Base-by-base conservation (phyloP, 2,888 invertebrate species). In the Drosophila koepferae region DNA sequence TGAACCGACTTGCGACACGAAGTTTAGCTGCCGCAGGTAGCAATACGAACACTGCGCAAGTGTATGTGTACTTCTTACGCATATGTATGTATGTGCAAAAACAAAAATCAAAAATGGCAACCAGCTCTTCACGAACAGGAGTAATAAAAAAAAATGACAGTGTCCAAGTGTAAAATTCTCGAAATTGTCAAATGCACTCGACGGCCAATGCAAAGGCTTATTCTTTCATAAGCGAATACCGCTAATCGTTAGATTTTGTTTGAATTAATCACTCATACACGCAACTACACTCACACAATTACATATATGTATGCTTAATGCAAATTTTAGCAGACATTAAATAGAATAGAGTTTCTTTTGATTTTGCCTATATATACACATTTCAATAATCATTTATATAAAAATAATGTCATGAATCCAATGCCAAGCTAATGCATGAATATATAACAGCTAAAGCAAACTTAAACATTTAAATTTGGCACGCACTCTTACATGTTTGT, bases 181-280 rank as follows among this genome's bases (percentile, higher is more conserved):
- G 9, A n/a, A n/a, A 46, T 23, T 23, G 7, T 1, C 2, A 8
- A 51, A 20, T 20, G 8, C 9, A 36, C 34, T 3, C 28, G 8
- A 16, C 7, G 7, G 14, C 7, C 7, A 28, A 28, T n/a, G 9
- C n/a, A 1, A 28, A 40, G 36, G 6, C 18, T 6, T 40, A 18
- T 46, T 44, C 10, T 9, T 14, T 5, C n/a, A 23, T 14, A 41
- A 18, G 34, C 41, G n/a, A n/a, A 40, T 10, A 16, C 43, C 28
- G 28, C 54, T 18, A 69, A 48, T 41, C 18, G 51, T 63, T 66
- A 60, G 65, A 63, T 71, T 71, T 72, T 72, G 66, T 75, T 66
- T 75, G 49, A 61, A 41, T 58, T 49, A 43, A 60, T 48, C 48
- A 48, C 56, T 53, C 40, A 63, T 28, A 56, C 41, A 65, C 43